Conservation (phyloP, 1,140 invertebrate species). For the Drosophila pectinifera region DNA sequence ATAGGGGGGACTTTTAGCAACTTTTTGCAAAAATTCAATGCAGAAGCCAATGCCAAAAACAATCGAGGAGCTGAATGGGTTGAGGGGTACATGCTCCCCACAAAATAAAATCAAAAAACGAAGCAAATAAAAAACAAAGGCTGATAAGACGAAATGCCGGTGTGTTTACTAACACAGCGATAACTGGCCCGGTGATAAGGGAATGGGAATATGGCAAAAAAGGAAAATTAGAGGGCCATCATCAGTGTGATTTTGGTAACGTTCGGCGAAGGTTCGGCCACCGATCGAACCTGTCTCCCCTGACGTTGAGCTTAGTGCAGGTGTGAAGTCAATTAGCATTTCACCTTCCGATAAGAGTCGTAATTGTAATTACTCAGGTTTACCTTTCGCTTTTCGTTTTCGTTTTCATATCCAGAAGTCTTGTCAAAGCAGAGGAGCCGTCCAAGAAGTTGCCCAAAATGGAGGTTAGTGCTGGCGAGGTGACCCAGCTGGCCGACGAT, state of each 20-base stretch:
- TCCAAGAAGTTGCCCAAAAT: constrained; percentile 66
- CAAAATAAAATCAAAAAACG: constrained; percentile 27
- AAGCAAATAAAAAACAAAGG: constrained; percentile 34
- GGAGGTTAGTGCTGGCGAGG: constrained; percentile 45
- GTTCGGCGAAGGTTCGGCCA: constrained; percentile 53
- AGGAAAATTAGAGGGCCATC: constrained; percentile 22
- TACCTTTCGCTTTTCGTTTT: constrained; percentile 19
- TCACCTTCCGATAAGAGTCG: constrained; percentile 54
- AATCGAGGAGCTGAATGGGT: neutral
- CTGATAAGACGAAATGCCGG: constrained; percentile 75
- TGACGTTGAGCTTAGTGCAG: constrained; percentile 43
- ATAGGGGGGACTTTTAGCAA: constrained; percentile 9
- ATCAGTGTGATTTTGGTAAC: constrained; percentile 70
- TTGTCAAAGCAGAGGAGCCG: constrained; percentile 67
- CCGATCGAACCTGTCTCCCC: constrained; percentile 24
- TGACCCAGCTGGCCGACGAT: constrained; percentile 48
- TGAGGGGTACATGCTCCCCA: constrained; percentile 15
- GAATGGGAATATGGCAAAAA: constrained; percentile 41
- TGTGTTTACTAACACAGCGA: constrained; percentile 67
- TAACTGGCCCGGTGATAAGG: constrained; percentile 44
- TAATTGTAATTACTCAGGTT: constrained; percentile 64
- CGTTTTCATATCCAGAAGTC: constrained; percentile 49
- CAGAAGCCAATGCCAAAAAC: constrained; percentile 7
- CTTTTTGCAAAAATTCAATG: constrained; percentile 20
- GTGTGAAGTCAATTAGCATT: constrained; percentile 67